These are phyloP conservation scores for Halichoerus grypus DNA, from an alignment of 2,113 vertebrate species.

Conservation along the genomic window DNA sequence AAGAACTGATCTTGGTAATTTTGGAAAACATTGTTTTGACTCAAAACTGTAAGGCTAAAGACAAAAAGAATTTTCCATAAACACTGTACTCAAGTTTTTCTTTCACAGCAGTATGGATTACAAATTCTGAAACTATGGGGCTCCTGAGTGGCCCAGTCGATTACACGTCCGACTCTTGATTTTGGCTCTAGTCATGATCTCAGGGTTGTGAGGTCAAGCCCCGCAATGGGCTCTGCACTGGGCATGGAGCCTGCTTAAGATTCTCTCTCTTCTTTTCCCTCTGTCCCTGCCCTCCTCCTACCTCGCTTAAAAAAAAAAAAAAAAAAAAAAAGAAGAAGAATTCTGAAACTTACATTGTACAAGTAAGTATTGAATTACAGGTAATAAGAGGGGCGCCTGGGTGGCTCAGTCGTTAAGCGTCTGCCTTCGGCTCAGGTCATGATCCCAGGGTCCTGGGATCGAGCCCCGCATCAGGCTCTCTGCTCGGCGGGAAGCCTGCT, in stretches of 20 bases:
- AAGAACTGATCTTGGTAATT: not conserved
- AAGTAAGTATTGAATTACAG: not conserved
- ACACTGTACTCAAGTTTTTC: not conserved
- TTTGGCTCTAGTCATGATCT: not conserved
- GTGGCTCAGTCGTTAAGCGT: too few species aligned
- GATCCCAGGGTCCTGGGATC: too few species aligned
- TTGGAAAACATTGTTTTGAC: not conserved
- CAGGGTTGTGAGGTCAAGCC: not conserved
- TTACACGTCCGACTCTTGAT: not conserved
- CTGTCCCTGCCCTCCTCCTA: not conserved
- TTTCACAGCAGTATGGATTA: not conserved
- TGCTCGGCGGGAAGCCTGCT: too few species aligned
- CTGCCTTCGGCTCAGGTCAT: too few species aligned
- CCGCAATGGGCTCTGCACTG: not conserved
- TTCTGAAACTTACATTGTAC: not conserved
- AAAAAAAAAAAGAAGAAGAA: not conserved
- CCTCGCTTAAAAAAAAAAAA: not conserved
- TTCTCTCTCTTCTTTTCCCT: not conserved
- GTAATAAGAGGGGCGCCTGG: not conserved
- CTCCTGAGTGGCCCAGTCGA: not conserved
- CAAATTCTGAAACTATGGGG: not conserved
- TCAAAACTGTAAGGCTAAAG: not conserved
- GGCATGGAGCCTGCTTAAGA: not conserved
- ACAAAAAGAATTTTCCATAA: not conserved
- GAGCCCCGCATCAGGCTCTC: too few species aligned